These are phyloP conservation scores for Passer montanus DNA, from an alignment of 2,113 vertebrate species.

Conservation along the genomic window DNA sequence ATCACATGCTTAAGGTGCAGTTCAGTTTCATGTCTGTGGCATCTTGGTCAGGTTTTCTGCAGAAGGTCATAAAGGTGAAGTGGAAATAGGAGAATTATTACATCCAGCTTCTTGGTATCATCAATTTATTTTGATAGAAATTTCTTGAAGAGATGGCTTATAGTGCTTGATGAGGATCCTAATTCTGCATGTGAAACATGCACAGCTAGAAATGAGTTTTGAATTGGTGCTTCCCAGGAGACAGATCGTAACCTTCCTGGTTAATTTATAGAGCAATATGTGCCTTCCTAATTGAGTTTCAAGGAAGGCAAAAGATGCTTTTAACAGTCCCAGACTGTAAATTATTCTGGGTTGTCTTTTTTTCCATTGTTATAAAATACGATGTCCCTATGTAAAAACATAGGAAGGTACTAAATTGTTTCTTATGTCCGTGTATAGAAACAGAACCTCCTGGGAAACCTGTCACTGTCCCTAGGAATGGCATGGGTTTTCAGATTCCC, in stretches of 20 bases:
- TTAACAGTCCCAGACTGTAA: not conserved
- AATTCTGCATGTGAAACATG: not conserved
- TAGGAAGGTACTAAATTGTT: not conserved
- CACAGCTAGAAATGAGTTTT: slow-evolving; percentile 22
- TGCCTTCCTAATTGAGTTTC: slow-evolving; percentile 16
- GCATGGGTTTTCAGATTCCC: not conserved
- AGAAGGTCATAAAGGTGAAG: not conserved
- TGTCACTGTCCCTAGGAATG: not conserved
- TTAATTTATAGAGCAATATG: slow-evolving; percentile 36
- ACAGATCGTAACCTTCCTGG: not conserved
- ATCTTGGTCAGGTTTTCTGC: not conserved
- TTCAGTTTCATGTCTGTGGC: not conserved
- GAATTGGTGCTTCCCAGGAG: slow-evolving; percentile 22
- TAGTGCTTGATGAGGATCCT: not conserved
- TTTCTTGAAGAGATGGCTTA: not conserved
- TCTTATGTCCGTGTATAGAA: fast-evolving
- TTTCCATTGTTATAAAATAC: not conserved
- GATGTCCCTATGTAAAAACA: not conserved
- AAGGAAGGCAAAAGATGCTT: not conserved
- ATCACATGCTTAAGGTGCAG: not conserved
- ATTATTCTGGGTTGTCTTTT: not conserved
- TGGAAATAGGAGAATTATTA: not conserved
- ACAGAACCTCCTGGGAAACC: not conserved
- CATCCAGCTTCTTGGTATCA: not conserved
- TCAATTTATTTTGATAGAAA: not conserved